Percentiles rank a stretch among this genome's conserved stretches.
phyloP scores from a whole-genome alignment of 1,140 invertebrate genomes.

The Chironomus striatipennis region DNA sequence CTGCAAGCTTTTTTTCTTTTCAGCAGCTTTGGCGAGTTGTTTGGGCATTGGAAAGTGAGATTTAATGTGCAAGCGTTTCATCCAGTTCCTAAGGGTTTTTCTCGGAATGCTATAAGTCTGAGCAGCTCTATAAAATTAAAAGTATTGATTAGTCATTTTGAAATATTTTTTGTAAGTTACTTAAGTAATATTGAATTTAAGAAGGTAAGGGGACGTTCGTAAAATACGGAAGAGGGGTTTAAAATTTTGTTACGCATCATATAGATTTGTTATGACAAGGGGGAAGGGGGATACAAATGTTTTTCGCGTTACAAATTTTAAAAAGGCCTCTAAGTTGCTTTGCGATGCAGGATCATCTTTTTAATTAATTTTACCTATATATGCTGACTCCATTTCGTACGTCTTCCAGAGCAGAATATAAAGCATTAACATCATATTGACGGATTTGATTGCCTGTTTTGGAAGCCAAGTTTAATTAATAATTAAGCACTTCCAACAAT shows the following conservation, averaged over 20 bases:
- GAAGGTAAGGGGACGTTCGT: no score
- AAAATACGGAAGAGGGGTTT: no score
- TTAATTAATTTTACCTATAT: slow-evolving; percentile 38
- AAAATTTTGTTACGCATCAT: no score
- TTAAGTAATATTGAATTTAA: no score
- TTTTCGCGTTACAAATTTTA: no score
- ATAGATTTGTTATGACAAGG: no score
- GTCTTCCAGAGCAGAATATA: slow-evolving; percentile 42
- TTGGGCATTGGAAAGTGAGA: slow-evolving; percentile 45
- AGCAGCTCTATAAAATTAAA: slow-evolving; percentile 38
- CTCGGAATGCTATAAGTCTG: slow-evolving; percentile 46
- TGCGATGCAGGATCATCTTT: not conserved
- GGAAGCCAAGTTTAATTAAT: not conserved
- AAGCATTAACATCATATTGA: slow-evolving; percentile 24
- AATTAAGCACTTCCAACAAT: not conserved
- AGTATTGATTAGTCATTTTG: no score
- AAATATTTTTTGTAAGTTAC: no score
- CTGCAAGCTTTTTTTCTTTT: slow-evolving; percentile 38
- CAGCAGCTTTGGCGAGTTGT: slow-evolving; percentile 44
- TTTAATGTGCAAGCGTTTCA: slow-evolving; percentile 47
- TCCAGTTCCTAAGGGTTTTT: slow-evolving; percentile 46
- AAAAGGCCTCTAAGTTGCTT: no score
- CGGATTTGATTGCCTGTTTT: slow-evolving; percentile 26
- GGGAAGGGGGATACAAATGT: no score
- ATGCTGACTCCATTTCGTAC: slow-evolving; percentile 46